Percentiles rank a stretch among this genome's conserved stretches.
Conservation (phyloP, 2,888 invertebrate species). For the Netelia inedita region DNA sequence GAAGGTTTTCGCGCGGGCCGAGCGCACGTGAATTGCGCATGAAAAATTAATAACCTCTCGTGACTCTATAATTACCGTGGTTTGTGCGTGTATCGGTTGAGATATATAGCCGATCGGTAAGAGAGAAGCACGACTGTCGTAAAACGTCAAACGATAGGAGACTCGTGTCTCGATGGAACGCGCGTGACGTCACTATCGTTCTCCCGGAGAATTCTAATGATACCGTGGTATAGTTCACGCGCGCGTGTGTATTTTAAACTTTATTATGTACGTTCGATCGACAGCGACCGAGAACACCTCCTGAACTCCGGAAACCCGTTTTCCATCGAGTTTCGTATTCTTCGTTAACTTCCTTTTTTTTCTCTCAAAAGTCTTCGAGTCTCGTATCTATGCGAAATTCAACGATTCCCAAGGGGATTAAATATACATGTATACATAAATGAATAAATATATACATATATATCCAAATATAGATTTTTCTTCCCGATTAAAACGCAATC, state of each 20-base stretch:
- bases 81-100: background rate
- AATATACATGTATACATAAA: constrained; percentile 5
- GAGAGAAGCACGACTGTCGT: constrained; percentile 35
- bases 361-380: background rate
- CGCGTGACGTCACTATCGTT: constrained; percentile 36
- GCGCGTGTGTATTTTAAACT: background rate
- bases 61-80: constrained; percentile 49
- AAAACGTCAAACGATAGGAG: constrained; percentile 43
- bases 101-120: background rate
- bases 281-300: constrained; percentile 7
- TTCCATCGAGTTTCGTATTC: constrained; percentile 4
- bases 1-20: constrained; percentile 30
- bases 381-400: background rate
- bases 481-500: background rate
- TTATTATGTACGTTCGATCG: constrained; percentile 32
- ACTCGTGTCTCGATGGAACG: background rate
- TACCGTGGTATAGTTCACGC: constrained; percentile 9
- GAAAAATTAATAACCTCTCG: constrained; percentile 47
- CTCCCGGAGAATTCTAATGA: constrained; percentile 35
- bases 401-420: constrained; percentile 12
- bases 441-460: background rate
- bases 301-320: constrained; percentile 42
- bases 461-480: background rate
- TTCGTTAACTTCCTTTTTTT: constrained; percentile 10
- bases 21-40: constrained; percentile 11